These are phyloP conservation scores for Ophioninae sp. DNA, from an alignment of 2,888 invertebrate genomes.

Conservation along the genomic window DNA sequence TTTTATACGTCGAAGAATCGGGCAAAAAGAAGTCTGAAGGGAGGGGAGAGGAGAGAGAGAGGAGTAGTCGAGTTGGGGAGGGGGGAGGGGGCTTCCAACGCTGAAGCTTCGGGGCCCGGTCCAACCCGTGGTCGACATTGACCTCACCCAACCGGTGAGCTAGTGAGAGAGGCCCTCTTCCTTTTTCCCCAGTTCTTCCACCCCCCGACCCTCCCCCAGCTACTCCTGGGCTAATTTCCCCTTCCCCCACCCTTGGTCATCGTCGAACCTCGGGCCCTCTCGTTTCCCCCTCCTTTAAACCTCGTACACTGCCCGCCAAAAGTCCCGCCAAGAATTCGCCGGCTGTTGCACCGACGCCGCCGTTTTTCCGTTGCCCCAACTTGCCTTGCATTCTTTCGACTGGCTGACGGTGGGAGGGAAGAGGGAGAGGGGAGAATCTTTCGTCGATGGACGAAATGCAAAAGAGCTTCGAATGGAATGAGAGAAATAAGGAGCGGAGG, in stretches of 20 bases:
- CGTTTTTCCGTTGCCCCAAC: constrained; percentile 62
- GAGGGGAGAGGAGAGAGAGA: constrained; percentile 26
- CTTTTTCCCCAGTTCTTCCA: constrained; percentile 3
- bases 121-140: constrained; percentile 80
- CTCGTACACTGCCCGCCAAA: constrained; percentile 79
- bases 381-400: background rate
- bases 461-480: background rate
- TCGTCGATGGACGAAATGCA: constrained; percentile 13
- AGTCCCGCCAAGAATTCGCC: constrained; percentile 77
- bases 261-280: constrained; percentile 36
- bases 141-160: constrained; percentile 79
- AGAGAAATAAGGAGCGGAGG: constrained; percentile 35
- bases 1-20: constrained; percentile 48
- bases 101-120: constrained; percentile 76
- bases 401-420: background rate
- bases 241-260: constrained; percentile 42
- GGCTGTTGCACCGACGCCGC: constrained; percentile 56
- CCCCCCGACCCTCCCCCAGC: constrained; percentile 18
- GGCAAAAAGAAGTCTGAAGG: background rate
- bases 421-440: background rate
- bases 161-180: constrained; percentile 64
- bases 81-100: constrained; percentile 64
- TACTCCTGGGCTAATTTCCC: constrained; percentile 53
- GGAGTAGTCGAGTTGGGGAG: background rate
- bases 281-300: constrained; percentile 60